phyloP scores from a whole-genome alignment of 2,797 vertebrate genomes.

The Oreochromis grahami region DNA sequence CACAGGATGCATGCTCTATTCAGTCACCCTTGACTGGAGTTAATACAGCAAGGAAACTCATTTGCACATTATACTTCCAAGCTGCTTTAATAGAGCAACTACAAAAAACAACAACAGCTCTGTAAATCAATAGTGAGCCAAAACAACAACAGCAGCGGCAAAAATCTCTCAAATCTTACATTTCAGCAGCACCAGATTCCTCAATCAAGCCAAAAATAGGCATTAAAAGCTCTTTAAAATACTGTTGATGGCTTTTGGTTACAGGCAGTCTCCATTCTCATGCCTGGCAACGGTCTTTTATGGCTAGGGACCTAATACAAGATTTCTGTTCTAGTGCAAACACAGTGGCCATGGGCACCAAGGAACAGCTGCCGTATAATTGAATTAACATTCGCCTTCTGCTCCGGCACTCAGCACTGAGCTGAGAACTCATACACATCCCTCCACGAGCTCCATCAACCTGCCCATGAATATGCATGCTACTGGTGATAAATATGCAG shows the following conservation, averaged over 20 bases:
- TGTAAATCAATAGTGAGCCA: conserved; percentile 52
- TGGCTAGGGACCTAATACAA: conserved; percentile 69
- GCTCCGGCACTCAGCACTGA: conserved; percentile 68
- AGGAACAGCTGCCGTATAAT: conserved; percentile 81
- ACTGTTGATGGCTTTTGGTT: conserved; percentile 68
- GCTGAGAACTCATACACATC: conserved; percentile 68
- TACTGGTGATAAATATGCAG: conserved; percentile 56
- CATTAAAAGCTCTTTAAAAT: conserved; percentile 68
- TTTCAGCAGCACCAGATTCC: conserved; percentile 33
- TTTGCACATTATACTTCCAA: conserved; percentile 53
- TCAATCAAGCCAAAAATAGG: conserved; percentile 44
- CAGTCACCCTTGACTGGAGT: conserved; percentile 34
- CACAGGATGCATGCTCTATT: conserved; percentile 25
- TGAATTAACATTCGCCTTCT: conserved; percentile 82
- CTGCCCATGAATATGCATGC: conserved; percentile 73
- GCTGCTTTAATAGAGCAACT: conserved; percentile 56
- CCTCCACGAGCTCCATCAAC: conserved; percentile 73
- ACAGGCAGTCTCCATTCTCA: conserved; percentile 59
- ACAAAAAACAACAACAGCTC: conserved; percentile 35
- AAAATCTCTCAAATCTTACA: conserved; percentile 43
- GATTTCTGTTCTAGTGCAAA: conserved; percentile 75
- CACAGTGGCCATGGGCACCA: conserved; percentile 71
- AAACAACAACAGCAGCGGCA: conserved; percentile 22
- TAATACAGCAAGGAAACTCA: conserved; percentile 39
- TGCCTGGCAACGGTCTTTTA: conserved; percentile 68